Evolutionary conservation across 2,113 vertebrate genomes (phyloP).

Genomic region (Pteronura brasiliensis): DNA sequence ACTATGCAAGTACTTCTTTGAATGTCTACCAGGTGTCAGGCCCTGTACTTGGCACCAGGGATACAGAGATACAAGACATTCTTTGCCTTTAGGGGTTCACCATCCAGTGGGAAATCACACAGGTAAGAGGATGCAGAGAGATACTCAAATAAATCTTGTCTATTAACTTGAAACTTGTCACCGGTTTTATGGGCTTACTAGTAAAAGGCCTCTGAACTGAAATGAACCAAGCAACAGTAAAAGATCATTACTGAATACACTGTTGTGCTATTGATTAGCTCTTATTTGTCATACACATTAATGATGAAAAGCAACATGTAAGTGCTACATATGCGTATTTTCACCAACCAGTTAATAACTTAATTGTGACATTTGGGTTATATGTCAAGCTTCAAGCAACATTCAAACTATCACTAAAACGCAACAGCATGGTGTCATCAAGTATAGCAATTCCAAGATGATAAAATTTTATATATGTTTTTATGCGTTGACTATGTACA

Average conservation of each 20-base stretch:
- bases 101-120: background rate
- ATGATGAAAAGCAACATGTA: constrained; percentile 58
- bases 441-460: background rate
- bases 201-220: constrained; percentile 64
- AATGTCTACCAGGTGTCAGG: background rate
- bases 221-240: constrained; percentile 52
- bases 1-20: background rate
- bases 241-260: constrained; percentile 48
- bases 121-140: background rate
- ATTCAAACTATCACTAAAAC: constrained; percentile 61
- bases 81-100: background rate
- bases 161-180: constrained; percentile 60
- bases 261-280: constrained; percentile 57
- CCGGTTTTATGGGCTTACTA: constrained; percentile 60
- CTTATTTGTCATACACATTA: constrained; percentile 60
- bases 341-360: constrained; percentile 66
- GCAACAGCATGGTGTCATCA: background rate
- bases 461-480: constrained; percentile 79
- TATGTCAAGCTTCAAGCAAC: constrained; percentile 57
- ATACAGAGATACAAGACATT: background rate
- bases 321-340: constrained; percentile 62
- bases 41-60: background rate
- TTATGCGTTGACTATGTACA: constrained; percentile 71
- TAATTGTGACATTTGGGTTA: constrained; percentile 72
- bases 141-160: constrained; percentile 51